A percentile compares a stretch with the other conserved stretches of the same genome.
phyloP scores from a whole-genome alignment of 2,113 vertebrate species.

The Pygoscelis adeliae region DNA sequence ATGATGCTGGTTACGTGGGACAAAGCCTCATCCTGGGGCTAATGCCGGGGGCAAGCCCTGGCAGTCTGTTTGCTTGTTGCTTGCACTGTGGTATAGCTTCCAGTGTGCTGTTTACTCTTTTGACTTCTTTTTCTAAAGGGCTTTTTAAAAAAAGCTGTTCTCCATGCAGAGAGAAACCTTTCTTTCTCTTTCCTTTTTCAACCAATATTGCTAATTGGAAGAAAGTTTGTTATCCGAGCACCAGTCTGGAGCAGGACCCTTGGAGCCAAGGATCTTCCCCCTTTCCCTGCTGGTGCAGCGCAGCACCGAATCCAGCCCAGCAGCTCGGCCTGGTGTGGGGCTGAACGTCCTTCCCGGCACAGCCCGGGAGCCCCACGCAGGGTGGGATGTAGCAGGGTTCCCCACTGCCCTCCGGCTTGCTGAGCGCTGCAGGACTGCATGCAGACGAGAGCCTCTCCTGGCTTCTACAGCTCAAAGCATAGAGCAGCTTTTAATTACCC shows the following conservation, averaged over 20 bases:
- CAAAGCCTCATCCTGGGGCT: background rate
- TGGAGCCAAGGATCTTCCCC: background rate
- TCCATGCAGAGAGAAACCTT: background rate
- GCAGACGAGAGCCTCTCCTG: background rate
- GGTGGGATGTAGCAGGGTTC: background rate
- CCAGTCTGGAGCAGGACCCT: background rate
- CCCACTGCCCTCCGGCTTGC: rapidly evolving
- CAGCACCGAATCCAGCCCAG: rapidly evolving
- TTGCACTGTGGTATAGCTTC: background rate
- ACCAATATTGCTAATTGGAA: background rate
- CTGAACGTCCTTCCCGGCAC: background rate
- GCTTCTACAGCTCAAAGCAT: background rate
- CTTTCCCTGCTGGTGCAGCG: rapidly evolving
- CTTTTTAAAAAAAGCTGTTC: background rate
- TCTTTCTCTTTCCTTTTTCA: background rate
- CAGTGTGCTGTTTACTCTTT: background rate
- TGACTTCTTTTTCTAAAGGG: background rate
- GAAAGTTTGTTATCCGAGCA: background rate
- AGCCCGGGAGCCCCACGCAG: background rate
- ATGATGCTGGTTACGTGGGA: background rate
- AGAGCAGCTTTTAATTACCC: conserved; percentile 48
- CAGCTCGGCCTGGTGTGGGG: rapidly evolving
- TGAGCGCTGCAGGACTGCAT: background rate
- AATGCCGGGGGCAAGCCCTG: background rate
- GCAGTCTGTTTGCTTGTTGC: background rate